Conservation (phyloP, 2,888 invertebrate species). For the Byasa hedistus region DNA sequence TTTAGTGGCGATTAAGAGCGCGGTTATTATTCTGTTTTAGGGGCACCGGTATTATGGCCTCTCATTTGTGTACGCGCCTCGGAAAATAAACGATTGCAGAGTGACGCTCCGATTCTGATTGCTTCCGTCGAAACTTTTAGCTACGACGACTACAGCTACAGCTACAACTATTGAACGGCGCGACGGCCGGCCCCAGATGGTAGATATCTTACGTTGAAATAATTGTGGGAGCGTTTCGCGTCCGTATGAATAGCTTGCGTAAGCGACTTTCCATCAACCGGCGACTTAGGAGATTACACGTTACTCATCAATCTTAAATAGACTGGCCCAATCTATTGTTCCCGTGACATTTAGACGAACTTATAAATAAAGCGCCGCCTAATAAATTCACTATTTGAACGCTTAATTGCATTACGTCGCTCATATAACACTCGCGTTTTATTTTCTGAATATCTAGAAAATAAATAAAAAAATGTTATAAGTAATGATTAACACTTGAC, state of each 20-base stretch:
- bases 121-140: conserved; percentile 38
- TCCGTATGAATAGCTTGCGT: conserved; percentile 55
- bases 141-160: conserved; percentile 57
- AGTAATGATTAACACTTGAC: too few species aligned
- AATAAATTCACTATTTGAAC: conserved; percentile 49
- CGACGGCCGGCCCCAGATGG: conserved; percentile 60
- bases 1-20: conserved; percentile 58
- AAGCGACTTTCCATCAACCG: conserved; percentile 65
- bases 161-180: too few species aligned
- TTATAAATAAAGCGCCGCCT: conserved; percentile 67
- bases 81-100: conserved; percentile 37
- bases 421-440: background rate
- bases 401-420: conserved; percentile 7
- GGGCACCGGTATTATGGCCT: conserved; percentile 57
- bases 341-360: conserved; percentile 75
- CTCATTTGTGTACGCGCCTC: conserved; percentile 50
- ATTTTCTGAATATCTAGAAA: too few species aligned
- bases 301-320: conserved; percentile 77
- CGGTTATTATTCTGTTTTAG: conserved; percentile 59
- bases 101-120: conserved; percentile 42
- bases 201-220: conserved; percentile 38
- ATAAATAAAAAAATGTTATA: too few species aligned
- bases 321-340: conserved; percentile 73
- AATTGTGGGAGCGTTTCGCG: conserved; percentile 69
- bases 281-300: conserved; percentile 63